phyloP scores from a whole-genome alignment of 1,140 invertebrate genomes.

The Eriocheir sinensis region DNA sequence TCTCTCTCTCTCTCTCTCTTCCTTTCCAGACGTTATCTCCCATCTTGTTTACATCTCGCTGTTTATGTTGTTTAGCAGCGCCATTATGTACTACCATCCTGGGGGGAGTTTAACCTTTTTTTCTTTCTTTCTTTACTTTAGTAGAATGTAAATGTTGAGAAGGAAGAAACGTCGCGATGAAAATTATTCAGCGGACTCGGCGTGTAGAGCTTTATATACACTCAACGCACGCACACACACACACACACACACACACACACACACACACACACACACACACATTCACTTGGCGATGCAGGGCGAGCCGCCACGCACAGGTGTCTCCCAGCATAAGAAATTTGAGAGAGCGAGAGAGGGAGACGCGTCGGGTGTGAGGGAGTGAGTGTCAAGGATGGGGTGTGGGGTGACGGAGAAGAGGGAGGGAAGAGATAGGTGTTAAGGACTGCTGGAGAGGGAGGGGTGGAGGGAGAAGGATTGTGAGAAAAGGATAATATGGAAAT shows the following conservation, averaged over 20 bases:
- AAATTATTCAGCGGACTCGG: background rate
- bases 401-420: background rate
- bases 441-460: background rate
- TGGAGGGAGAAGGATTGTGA: background rate
- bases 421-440: background rate
- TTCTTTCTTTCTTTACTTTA: background rate
- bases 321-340: constrained; percentile 8
- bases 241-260: constrained; percentile 18
- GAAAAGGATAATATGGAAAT: background rate
- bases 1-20: background rate
- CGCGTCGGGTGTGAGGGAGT: background rate
- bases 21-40: background rate
- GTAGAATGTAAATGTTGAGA: background rate
- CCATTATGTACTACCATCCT: background rate
- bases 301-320: background rate
- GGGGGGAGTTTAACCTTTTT: no score
- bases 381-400: background rate
- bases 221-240: background rate
- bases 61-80: constrained; percentile 16
- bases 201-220: background rate
- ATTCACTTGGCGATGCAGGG: background rate
- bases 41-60: background rate
- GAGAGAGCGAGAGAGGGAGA: background rate
- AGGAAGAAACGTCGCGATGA: background rate
- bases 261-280: background rate